Conservation (phyloP, 2,797 vertebrate species). For the Gallinago solitaria region DNA sequence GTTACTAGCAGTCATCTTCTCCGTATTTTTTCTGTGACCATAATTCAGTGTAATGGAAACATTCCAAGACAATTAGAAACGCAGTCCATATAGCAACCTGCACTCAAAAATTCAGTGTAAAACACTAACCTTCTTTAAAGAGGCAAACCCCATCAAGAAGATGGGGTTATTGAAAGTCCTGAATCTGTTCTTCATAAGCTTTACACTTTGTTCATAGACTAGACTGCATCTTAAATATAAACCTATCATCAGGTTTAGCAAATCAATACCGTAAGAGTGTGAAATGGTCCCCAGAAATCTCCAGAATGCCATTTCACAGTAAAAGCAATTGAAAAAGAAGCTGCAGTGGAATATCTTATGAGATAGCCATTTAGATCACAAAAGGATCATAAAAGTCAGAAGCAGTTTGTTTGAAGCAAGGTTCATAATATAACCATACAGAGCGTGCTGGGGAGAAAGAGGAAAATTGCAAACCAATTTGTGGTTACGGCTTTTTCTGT, state of each 20-base stretch:
- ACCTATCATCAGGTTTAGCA: conserved; percentile 77
- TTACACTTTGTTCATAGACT: conserved; percentile 60
- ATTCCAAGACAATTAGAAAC: conserved; percentile 50
- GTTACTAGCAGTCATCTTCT: conserved; percentile 27
- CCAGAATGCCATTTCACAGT: conserved; percentile 79
- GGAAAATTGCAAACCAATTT: conserved; percentile 82
- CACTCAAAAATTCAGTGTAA: not conserved
- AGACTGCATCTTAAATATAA: conserved; percentile 76
- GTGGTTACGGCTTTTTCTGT: conserved; percentile 79
- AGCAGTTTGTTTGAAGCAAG: conserved; percentile 80
- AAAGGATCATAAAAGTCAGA: conserved; percentile 83
- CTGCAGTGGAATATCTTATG: conserved; percentile 79
- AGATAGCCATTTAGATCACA: conserved; percentile 83
- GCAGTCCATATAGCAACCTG: conserved; percentile 10
- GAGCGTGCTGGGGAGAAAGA: conserved; percentile 72
- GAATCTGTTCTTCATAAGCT: conserved; percentile 63
- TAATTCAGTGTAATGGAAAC: conserved; percentile 43
- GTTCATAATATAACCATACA: conserved; percentile 79
- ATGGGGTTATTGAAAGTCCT: conserved; percentile 53
- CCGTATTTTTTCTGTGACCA: not conserved
- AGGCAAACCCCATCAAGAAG: conserved; percentile 8
- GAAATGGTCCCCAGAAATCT: conserved; percentile 79
- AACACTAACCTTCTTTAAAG: conserved; percentile 3
- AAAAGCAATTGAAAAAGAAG: conserved; percentile 80
- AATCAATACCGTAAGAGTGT: conserved; percentile 78